Evolutionary conservation across 2,113 vertebrate genomes (phyloP), one percentile per base, ranked within the genome.

Genomic region (Nothoprocta pentlandii): DNA sequence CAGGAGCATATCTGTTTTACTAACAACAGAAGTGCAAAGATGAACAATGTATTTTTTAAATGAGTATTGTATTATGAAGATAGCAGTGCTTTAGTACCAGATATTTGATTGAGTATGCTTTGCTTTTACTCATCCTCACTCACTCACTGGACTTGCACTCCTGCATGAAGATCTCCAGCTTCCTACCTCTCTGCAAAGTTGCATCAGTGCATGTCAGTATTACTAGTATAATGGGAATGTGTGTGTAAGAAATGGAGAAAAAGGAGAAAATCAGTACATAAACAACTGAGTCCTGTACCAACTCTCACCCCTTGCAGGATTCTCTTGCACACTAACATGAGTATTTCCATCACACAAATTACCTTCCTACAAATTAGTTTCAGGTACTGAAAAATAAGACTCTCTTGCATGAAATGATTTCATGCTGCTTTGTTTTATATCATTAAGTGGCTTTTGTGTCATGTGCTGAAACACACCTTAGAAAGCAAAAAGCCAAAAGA

Each of bases 81-180:
- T 56, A 42, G 25, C 58, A 46, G 30, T 51, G 21, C 12, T 75
- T 14, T 20, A 42, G 20, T 39, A 11, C 30, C 54, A 63, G 70
- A 56, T 75, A 23, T 28, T 44, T 15, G 6, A 58, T 58, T 63
- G 16, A 16, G 5, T 79, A 39, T 5, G n/a, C 8, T 46, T 16
- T 34, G 2, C 2, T 32, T 76, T 44, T 71, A 34, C 4, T 3
- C 9, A 21, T 30, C 21, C 10, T 1, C 12, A 32, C 1, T 7
- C 73, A 78, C 75, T 69, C 44, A 22, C 49, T 32, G 32, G 15
- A 16, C 3, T 5, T 5, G 3, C 2, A 0, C 3, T 70, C 11
- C 25, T 61, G 14, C 8, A 16, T 28, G 39, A 34, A 66, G 9
- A 1, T 49, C 3, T 76, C 32, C 64, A 56, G 19, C 26, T 51